A percentile compares a stretch with the other conserved stretches of the same genome.
phyloP scores from a whole-genome alignment of 2,888 invertebrate genomes.

The Hypomecis atomaria region DNA sequence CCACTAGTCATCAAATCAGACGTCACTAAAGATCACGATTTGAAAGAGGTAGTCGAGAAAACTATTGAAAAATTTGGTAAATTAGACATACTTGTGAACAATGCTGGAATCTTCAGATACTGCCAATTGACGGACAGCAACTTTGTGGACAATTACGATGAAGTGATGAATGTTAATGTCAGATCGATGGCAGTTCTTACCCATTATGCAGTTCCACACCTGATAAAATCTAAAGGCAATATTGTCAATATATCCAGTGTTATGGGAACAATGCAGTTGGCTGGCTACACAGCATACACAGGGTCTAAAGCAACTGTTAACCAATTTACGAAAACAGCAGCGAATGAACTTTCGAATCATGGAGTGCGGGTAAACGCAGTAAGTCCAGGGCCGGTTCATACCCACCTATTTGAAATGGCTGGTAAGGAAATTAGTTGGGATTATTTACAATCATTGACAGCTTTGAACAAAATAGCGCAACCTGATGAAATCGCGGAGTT shows the following conservation, averaged over 20 bases:
- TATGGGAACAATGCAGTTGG: constrained; percentile 29
- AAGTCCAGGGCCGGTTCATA: constrained; percentile 88
- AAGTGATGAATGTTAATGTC: constrained; percentile 52
- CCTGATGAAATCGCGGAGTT: constrained; percentile 37
- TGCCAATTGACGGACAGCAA: not conserved
- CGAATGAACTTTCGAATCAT: constrained; percentile 85
- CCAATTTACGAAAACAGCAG: constrained; percentile 88
- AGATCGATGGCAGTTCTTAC: constrained; percentile 51
- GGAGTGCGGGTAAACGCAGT: constrained; percentile 88
- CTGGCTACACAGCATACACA: constrained; percentile 69
- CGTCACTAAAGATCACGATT: constrained; percentile 51
- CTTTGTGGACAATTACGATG: constrained; percentile 48
- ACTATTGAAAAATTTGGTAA: constrained; percentile 53
- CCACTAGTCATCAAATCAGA: constrained; percentile 53
- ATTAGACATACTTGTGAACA: constrained; percentile 60
- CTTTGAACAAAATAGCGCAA: constrained; percentile 29
- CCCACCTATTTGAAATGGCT: constrained; percentile 40
- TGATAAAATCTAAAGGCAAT: constrained; percentile 55
- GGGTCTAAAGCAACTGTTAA: constrained; percentile 90
- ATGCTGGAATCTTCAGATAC: constrained; percentile 50
- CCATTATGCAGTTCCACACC: constrained; percentile 49
- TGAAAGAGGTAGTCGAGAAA: constrained; percentile 39
- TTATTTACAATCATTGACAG: constrained; percentile 1
- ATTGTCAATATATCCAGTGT: constrained; percentile 62
- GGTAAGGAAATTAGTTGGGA: constrained; percentile 16